Evolutionary conservation across 1,140 invertebrate species (phyloP).

Genomic region (Pentalonia nigronervosa): DNA sequence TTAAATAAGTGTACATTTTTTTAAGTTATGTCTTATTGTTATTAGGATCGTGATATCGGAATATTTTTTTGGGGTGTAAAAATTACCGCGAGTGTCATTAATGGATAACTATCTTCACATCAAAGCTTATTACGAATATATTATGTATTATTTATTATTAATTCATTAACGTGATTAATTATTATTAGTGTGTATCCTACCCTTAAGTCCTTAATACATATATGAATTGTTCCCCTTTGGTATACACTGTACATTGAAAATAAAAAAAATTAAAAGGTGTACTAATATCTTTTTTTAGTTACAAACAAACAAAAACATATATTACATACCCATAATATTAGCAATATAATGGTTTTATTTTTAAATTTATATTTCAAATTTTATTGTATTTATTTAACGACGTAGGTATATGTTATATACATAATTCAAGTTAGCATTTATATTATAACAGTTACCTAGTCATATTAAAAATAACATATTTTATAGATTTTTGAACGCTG

Average conservation of each 20-base stretch:
- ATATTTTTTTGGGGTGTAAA: background rate
- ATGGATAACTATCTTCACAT: too few species aligned
- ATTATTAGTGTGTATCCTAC: too few species aligned
- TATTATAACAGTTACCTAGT: background rate
- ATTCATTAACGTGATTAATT: too few species aligned
- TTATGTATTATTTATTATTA: too few species aligned
- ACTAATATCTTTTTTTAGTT: background rate
- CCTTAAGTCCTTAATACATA: too few species aligned
- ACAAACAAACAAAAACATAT: background rate
- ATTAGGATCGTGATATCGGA: background rate
- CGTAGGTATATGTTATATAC: background rate
- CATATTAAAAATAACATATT: background rate
- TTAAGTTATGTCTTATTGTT: background rate
- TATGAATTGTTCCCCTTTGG: too few species aligned
- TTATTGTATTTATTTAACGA: background rate
- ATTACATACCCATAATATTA: background rate
- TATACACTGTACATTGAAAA: too few species aligned
- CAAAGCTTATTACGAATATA: too few species aligned
- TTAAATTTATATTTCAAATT: background rate
- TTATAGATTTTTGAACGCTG: too few species aligned
- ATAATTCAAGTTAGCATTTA: background rate
- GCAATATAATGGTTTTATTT: background rate
- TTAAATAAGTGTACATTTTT: background rate
- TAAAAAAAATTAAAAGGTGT: background rate
- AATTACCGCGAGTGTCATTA: too few species aligned